These are phyloP conservation scores for Riparia riparia DNA, from an alignment of 2,113 vertebrate genomes.

Conservation along the genomic window DNA sequence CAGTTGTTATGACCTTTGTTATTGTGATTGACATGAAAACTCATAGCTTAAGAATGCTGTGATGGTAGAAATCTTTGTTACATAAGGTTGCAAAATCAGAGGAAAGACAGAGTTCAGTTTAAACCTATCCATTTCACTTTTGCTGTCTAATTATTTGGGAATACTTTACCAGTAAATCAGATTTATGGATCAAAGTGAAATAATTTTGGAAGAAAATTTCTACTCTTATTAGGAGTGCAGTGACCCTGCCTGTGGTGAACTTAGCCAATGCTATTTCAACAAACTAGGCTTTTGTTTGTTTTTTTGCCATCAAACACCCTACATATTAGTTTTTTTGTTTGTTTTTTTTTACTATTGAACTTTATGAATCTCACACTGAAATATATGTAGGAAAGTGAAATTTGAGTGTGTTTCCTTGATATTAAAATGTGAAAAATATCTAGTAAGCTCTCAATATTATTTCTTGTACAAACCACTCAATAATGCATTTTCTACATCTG, in stretches of 20 bases:
- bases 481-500: neutral
- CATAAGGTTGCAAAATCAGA: neutral
- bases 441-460: neutral
- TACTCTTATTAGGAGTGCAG: neutral
- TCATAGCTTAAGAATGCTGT: neutral
- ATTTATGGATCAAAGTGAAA: neutral
- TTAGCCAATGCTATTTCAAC: neutral
- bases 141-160: neutral
- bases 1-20: neutral
- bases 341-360: neutral
- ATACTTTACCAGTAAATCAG: neutral
- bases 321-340: too few species aligned
- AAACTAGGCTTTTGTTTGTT: neutral
- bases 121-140: neutral
- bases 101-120: neutral
- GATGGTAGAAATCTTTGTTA: neutral
- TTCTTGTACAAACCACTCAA: neutral
- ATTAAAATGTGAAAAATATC: neutral
- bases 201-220: neutral
- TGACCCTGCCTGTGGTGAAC: neutral
- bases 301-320: too few species aligned
- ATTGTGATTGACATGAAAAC: neutral
- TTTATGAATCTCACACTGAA: neutral
- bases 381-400: neutral
- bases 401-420: neutral